Evolutionary conservation across 1,140 invertebrate genomes (phyloP).

Genomic region (Trialeurodes vaporariorum): DNA sequence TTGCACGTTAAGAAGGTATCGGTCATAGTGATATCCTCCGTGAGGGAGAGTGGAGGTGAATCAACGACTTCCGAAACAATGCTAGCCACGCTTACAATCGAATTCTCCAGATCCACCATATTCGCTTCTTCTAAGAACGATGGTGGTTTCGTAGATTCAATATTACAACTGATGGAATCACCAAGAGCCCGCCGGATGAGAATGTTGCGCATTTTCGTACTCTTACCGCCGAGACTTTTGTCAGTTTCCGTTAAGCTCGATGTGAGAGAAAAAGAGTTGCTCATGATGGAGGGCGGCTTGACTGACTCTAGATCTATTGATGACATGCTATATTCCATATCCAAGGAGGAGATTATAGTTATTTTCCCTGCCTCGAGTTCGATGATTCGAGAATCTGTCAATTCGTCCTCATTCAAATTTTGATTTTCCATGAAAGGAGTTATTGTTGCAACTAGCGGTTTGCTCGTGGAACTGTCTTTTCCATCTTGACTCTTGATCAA

Average conservation of each 20-base stretch:
- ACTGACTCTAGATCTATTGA: conserved; percentile 53
- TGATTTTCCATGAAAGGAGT: conserved; percentile 11
- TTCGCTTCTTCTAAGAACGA: conserved; percentile 60
- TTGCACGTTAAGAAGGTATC: conserved; percentile 15
- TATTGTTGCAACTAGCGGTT: conserved; percentile 8
- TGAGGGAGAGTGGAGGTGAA: conserved; percentile 13
- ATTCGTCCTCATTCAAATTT: conserved; percentile 24
- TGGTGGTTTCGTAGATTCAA: conserved; percentile 71
- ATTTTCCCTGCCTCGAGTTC: conserved; percentile 58
- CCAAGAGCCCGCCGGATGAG: conserved; percentile 9
- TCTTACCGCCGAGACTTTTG: conserved; percentile 33
- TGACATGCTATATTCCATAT: conserved; percentile 43
- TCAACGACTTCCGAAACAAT: conserved; percentile 37
- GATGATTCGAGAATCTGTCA: conserved; percentile 55
- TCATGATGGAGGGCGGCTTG: conserved; percentile 58
- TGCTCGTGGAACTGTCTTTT: conserved; percentile 1
- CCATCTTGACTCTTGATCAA: conserved; percentile 12
- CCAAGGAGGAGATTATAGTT: conserved; percentile 46
- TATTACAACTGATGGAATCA: conserved; percentile 37
- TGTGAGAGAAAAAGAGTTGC: conserved; percentile 40
- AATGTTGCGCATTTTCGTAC: conserved; percentile 29
- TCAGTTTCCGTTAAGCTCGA: conserved; percentile 37
- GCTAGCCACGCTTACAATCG: conserved; percentile 70
- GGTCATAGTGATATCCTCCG: conserved; percentile 23
- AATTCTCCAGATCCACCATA: conserved; percentile 53